Base-by-base conservation (phyloP, 2,113 vertebrate genomes). In the Podarcis muralis region DNA sequence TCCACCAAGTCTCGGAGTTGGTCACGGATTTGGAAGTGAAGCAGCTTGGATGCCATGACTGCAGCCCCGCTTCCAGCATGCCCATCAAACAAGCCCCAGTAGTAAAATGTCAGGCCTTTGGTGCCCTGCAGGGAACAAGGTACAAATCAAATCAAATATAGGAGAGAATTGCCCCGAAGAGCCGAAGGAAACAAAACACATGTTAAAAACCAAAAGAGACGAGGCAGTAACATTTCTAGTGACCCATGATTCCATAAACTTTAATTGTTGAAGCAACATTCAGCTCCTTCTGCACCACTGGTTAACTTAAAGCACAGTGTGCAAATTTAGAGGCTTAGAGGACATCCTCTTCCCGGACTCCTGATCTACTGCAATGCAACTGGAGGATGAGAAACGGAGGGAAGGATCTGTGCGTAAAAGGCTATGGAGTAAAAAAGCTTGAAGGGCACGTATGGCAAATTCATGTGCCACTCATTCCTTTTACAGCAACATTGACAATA, bases 81-180 rank as follows among this genome's bases (percentile, higher is more conserved):
- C 66, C 99, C 99, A 13, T 99, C 99, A 89, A 98, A 99, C 83
- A 99, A 94, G 1, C 98, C 98, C 98, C 98, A 99, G 91, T 98
- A 99, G 92, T 98, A 97, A 89, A 99, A 97, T 78, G 96, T 97
- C 91, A 99, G 96, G 18, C 98, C 98, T 74, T 95, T 96, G 69
- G 95, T 95, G 80, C 97, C 96, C 98, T 98, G 83, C 0, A 0
- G 81, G 87, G 69, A 92, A 71, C 65, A 16, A 81, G 40, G 16
- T 30, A 68, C 68, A 88, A 84, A 53, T 53, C 48, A 1, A 93
- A 79, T 59, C 1, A 72, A 27, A 32, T 32, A 72, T 37, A 43
- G 40, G 12, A 40, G 25, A 66, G 65, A 86, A 43, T 2, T 62
- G 13, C 20, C n/a, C 79, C 62, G 9, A 81, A n/a, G 59, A 65